These are phyloP conservation scores for Nematopogon swammerdamellus DNA, from an alignment of 2,888 invertebrate species.

Conservation along the genomic window DNA sequence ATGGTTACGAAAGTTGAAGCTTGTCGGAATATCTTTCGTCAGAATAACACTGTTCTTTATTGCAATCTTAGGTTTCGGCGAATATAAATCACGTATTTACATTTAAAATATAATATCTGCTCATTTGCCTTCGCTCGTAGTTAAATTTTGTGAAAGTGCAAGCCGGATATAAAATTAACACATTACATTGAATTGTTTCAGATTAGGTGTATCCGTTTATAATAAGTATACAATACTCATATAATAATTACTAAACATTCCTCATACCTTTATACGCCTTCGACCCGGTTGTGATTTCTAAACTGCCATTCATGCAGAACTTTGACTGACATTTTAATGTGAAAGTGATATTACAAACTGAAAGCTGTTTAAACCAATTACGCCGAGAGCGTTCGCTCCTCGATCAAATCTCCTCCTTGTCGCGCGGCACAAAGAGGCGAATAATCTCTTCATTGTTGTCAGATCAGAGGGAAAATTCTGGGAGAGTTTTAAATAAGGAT, in stretches of 20 bases:
- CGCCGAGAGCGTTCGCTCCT: background rate
- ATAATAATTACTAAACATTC: too few relatives aligned
- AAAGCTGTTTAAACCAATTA: background rate
- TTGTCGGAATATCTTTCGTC: too few relatives aligned
- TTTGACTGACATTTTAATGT: background rate
- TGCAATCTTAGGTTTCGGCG: too few relatives aligned
- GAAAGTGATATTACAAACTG: background rate
- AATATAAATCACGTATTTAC: too few relatives aligned
- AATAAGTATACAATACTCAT: background rate
- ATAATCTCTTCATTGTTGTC: background rate
- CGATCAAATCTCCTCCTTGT: background rate
- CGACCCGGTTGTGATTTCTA: background rate
- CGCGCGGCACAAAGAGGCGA: background rate
- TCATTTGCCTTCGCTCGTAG: too few relatives aligned
- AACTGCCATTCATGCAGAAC: background rate
- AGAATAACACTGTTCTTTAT: too few relatives aligned
- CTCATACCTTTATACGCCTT: background rate
- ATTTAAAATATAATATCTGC: too few relatives aligned
- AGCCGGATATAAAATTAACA: too few relatives aligned
- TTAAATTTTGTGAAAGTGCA: too few relatives aligned
- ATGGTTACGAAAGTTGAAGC: too few relatives aligned
- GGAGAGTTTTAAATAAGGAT: background rate
- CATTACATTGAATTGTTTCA: too few relatives aligned
- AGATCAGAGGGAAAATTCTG: background rate
- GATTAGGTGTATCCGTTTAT: too few relatives aligned